A percentile compares a stretch with the other conserved stretches of the same genome.
These are phyloP conservation scores for Ochropleura plecta DNA, from an alignment of 2,888 invertebrate genomes.

Conservation along the genomic window DNA sequence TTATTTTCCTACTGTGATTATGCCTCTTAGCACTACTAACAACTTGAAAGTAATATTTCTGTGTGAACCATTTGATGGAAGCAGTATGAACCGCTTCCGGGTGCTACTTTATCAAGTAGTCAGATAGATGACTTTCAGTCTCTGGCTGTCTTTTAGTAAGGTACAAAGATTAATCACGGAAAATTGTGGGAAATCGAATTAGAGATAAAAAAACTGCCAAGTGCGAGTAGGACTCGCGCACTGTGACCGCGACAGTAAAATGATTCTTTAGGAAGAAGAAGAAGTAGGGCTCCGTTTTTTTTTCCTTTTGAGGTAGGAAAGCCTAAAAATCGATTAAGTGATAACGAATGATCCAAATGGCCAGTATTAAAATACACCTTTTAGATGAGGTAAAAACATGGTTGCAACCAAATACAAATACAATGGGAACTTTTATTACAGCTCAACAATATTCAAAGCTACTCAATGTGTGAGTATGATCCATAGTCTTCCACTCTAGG, in stretches of 20 bases:
- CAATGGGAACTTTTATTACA: background rate
- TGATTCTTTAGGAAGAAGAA: no score
- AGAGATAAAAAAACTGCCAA: background rate
- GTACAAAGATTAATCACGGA: background rate
- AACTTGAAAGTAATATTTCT: background rate
- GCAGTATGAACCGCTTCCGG: background rate
- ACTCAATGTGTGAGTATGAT: background rate
- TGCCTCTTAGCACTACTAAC: background rate
- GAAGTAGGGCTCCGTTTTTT: no score
- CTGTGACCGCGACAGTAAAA: no score
- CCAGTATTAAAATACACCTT: background rate
- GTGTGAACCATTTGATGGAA: conserved; percentile 4
- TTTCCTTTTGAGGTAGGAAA: no score
- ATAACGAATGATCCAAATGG: no score
- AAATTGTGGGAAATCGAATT: background rate
- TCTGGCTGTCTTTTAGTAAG: background rate
- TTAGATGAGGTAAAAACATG: background rate
- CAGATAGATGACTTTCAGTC: background rate
- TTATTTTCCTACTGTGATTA: background rate
- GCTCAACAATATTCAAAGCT: background rate
- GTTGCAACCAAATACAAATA: background rate
- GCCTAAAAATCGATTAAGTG: background rate
- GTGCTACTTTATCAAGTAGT: background rate
- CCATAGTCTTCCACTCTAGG: background rate
- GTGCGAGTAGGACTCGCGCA: no score